Conservation (phyloP, 2,888 invertebrate species). For the Xanthorhoe spadicearia region DNA sequence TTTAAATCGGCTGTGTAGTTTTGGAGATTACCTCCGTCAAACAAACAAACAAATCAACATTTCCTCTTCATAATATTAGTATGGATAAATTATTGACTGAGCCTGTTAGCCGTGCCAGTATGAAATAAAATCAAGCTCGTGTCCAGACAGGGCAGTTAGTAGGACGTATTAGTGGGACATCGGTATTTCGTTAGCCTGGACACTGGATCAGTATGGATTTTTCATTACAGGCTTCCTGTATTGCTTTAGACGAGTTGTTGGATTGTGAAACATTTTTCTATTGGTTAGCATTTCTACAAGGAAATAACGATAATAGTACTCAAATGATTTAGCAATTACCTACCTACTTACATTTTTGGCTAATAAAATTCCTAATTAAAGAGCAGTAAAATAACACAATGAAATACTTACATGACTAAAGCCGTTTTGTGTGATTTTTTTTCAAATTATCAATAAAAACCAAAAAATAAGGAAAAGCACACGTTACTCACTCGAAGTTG, state of each 20-base stretch:
- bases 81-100: no score
- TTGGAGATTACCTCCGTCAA: no score
- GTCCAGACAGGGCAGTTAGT: slow-evolving; percentile 8
- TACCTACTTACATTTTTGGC: no score
- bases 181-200: slow-evolving; percentile 22
- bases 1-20: no score
- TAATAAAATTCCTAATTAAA: no score
- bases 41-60: no score
- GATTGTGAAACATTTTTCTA: background rate
- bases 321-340: no score
- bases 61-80: no score
- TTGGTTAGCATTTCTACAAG: no score
- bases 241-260: background rate
- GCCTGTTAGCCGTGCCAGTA: background rate
- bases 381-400: no score
- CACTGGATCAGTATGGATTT: slow-evolving; percentile 19
- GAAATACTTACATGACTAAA: no score
- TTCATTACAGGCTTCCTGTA: slow-evolving; percentile 9
- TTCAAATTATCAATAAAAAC: background rate
- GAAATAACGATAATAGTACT: no score
- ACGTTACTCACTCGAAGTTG: background rate
- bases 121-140: slow-evolving; percentile 2
- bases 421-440: background rate
- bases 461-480: background rate
- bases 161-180: slow-evolving; percentile 19